phyloP scores from a whole-genome alignment of 2,113 vertebrate species.

The Myotis yumanensis region DNA sequence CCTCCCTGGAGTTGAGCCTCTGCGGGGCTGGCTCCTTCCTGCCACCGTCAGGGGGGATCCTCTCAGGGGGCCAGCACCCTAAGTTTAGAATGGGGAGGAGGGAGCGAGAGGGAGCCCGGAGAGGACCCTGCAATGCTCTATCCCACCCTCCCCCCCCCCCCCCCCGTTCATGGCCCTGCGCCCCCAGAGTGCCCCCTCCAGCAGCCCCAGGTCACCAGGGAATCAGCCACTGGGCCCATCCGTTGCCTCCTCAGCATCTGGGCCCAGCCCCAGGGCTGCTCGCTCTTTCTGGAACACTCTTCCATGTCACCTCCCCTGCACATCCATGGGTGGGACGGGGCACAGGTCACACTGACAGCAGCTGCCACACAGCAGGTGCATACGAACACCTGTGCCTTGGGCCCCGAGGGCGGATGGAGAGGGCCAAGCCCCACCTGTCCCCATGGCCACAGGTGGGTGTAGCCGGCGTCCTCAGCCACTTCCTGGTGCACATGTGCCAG shows the following conservation, averaged over 20 bases:
- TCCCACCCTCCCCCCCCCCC: too few species aligned
- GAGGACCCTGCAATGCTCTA: not conserved
- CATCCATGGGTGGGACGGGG: not conserved
- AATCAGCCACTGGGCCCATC: not conserved
- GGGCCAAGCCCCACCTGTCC: not conserved
- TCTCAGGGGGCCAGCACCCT: rapidly evolving
- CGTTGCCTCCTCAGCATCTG: not conserved
- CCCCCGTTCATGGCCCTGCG: rapidly evolving
- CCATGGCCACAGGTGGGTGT: not conserved
- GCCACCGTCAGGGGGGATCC: too few species aligned
- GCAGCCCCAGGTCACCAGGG: not conserved
- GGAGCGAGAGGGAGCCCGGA: not conserved
- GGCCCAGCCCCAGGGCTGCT: not conserved
- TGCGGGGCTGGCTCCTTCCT: not conserved
- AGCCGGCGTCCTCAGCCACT: conserved; percentile 54
- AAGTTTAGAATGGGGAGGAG: not conserved
- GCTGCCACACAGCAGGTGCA: not conserved
- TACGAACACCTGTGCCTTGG: not conserved
- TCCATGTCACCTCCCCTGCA: not conserved
- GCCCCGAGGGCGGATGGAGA: not conserved
- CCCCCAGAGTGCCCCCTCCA: not conserved
- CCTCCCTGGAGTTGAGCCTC: not conserved
- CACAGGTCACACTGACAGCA: not conserved
- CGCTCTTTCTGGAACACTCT: not conserved
- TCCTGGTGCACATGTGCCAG: conserved; percentile 71